Evolutionary conservation across 2,113 vertebrate species (phyloP).

Genomic region (Nanorana parkeri): DNA sequence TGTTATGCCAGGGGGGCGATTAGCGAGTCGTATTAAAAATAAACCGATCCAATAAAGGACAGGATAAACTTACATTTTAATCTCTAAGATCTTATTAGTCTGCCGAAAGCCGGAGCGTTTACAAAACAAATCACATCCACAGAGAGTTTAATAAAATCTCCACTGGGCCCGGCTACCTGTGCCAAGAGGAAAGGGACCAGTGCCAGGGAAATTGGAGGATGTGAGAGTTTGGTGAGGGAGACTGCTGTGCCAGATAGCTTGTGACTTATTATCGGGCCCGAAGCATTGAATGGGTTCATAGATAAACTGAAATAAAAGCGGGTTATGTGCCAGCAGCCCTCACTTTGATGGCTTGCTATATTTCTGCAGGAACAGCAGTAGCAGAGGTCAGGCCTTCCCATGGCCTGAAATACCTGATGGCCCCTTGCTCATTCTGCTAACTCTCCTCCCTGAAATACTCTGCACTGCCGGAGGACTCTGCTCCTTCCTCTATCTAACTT

Average conservation of each 20-base stretch:
- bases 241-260: not conserved
- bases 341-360: too few relatives aligned
- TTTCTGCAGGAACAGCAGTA: too few relatives aligned
- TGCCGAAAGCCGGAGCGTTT: not conserved
- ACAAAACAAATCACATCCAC: constrained; percentile 34
- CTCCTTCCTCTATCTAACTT: too few relatives aligned
- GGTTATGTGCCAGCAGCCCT: too few relatives aligned
- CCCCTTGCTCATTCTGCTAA: too few relatives aligned
- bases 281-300: too few relatives aligned
- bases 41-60: not conserved
- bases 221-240: not conserved
- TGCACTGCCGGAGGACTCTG: too few relatives aligned
- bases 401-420: too few relatives aligned
- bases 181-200: constrained; percentile 20
- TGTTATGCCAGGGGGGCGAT: not conserved
- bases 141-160: not conserved
- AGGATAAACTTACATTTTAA: constrained; percentile 35
- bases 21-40: constrained; percentile 19
- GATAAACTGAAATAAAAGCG: too few relatives aligned
- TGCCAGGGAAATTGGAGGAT: constrained; percentile 18
- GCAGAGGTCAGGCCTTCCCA: too few relatives aligned
- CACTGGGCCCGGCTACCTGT: not conserved
- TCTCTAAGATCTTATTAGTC: constrained; percentile 30
- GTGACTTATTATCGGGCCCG: not conserved
- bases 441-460: too few relatives aligned